Evolutionary conservation across 2,113 vertebrate species (phyloP).

Genomic region (Platysteira castanea): DNA sequence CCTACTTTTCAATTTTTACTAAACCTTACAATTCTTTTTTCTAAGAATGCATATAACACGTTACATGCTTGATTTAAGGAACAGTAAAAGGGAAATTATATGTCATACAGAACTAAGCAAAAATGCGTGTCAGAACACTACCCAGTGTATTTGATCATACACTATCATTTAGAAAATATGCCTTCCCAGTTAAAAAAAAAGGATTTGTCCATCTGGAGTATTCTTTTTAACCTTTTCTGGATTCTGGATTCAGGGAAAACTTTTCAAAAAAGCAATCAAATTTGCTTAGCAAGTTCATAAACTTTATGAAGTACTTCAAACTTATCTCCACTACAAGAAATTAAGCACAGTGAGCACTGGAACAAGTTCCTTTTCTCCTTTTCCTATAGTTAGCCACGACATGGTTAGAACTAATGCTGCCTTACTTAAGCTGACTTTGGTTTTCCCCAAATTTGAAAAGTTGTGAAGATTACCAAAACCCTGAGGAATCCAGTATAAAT

Average conservation of each 20-base stretch:
- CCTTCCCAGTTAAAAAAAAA: not conserved
- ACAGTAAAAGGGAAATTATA: not conserved
- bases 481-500: not conserved
- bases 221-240: not conserved
- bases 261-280: not conserved
- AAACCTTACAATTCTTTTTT: not conserved
- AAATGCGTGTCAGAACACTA: not conserved
- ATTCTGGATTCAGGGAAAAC: not conserved
- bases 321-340: not conserved
- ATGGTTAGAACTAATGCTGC: not conserved
- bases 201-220: not conserved
- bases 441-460: not conserved
- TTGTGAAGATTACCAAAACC: not conserved
- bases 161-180: not conserved
- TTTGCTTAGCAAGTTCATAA: not conserved
- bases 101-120: not conserved
- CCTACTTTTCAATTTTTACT: not conserved
- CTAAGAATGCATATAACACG: not conserved
- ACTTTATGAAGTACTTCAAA: not conserved
- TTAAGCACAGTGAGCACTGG: not conserved
- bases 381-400: not conserved
- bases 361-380: not conserved
- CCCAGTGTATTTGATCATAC: not conserved
- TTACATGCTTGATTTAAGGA: not conserved
- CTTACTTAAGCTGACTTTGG: not conserved